Evolutionary conservation across 1,140 invertebrate species (phyloP), one percentile per base, ranked within the genome.

Genomic region (Ruditapes philippinarum): DNA sequence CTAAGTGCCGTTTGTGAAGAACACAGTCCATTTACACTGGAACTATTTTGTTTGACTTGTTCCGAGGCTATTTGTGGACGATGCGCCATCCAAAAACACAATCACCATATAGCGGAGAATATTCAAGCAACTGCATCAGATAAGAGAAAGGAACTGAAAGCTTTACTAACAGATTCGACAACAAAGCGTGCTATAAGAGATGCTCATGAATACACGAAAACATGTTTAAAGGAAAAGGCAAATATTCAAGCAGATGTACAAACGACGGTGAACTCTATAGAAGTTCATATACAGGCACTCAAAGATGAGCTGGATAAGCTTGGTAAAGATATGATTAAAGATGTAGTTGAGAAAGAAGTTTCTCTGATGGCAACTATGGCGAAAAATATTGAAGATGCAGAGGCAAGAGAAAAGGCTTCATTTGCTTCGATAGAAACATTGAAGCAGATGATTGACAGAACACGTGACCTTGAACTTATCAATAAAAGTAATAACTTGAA

Each of bases 51-150:
- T 57, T 40, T 87, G 22, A 78, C 65, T 31, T 87, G 84, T 36
- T 76, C 84, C n/a, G 54, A 87, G 31, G 62, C 84, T 11, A 87
- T 87, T 19, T 87, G 84, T 28, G 84, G 84, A 40, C 31, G 84
- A 60, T 87, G 84, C 42, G 65, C 84, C 12, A 87, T 87, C 1
- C 12, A 45, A 9, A 76, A 78, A 45, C 84, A 87, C 31, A 40
- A 9, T 42, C 57, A 76, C 36, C 84, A 87, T 42, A 78, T 87
- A 42, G 68, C 33, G 11, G 84, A 87, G 31, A 36, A 78, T 45
- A 78, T 87, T 22, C 25, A 76, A 62, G 45, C 33, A 19, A 78
- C 84, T 36, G 70, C 84, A 0, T 62, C n/a, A 7, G 73, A 87
- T 36, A 57, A 57, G 33, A 51, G 68, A 33, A 62, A 60, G 36